phyloP scores from a whole-genome alignment of 2,797 vertebrate species.

The Squalus acanthias region DNA sequence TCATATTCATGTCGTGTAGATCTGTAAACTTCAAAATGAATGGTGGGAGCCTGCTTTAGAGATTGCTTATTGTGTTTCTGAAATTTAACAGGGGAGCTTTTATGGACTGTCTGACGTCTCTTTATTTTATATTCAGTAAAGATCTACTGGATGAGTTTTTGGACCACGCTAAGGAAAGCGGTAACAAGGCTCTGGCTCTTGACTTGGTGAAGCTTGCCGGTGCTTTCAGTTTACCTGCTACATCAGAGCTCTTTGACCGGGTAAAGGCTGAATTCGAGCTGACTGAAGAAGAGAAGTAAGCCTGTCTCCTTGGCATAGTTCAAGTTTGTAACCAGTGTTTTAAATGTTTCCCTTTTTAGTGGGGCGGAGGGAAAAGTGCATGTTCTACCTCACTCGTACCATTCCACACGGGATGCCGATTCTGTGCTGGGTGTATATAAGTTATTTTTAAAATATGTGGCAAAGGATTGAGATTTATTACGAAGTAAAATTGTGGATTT shows the following conservation, averaged over 20 bases:
- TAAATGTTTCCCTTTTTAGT: not conserved
- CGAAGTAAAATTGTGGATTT: not conserved
- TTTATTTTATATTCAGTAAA: constrained; percentile 53
- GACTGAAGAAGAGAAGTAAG: constrained; percentile 75
- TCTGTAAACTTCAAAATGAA: not conserved
- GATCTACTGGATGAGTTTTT: constrained; percentile 67
- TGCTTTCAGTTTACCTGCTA: constrained; percentile 63
- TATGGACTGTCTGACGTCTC: not conserved
- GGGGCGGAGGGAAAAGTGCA: not conserved
- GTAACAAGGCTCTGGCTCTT: constrained; percentile 58
- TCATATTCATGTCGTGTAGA: not conserved
- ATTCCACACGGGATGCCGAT: not conserved
- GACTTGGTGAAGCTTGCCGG: constrained; percentile 72
- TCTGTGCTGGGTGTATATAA: not conserved
- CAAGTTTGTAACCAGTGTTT: not conserved
- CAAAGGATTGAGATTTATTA: not conserved
- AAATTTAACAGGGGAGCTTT: not conserved
- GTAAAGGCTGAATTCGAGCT: constrained; percentile 64
- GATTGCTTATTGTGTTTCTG: no score
- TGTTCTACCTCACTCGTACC: not conserved
- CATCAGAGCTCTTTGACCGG: constrained; percentile 56
- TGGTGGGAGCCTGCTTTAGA: not conserved
- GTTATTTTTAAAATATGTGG: not conserved
- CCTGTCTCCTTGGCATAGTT: not conserved
- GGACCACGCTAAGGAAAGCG: constrained; percentile 51